phyloP scores from a whole-genome alignment of 2,888 invertebrate species.

The Blastobasis lacticolella region DNA sequence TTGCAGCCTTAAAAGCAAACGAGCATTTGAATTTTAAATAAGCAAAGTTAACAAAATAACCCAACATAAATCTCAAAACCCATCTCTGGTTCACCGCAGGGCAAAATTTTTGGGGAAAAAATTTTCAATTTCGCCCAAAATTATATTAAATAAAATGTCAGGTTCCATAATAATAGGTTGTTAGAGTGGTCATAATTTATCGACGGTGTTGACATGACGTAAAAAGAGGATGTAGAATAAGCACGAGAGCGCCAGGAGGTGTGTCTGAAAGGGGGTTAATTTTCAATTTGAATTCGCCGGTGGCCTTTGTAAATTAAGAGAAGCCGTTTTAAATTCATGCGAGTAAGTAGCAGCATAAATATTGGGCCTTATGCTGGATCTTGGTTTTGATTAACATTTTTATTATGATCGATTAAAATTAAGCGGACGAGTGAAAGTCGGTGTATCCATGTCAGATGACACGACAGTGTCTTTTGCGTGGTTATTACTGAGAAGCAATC shows the following conservation, averaged over 20 bases:
- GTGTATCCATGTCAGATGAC: conserved; percentile 11
- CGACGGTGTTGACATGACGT: conserved; percentile 63
- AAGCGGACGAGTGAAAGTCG: conserved; percentile 42
- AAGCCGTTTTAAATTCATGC: conserved; percentile 43
- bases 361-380: conserved; percentile 45
- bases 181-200: conserved; percentile 64
- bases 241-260: conserved; percentile 53
- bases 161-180: conserved; percentile 64
- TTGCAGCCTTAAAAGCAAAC: conserved; percentile 17
- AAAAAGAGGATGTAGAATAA: conserved; percentile 44
- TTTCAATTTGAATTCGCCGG: conserved; percentile 66
- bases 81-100: conserved; percentile 56
- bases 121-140: conserved; percentile 62
- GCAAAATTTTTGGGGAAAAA: conserved; percentile 43
- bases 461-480: conserved; percentile 26
- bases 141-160: conserved; percentile 64
- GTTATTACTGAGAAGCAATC: conserved; percentile 23
- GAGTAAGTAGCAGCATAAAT: conserved; percentile 40
- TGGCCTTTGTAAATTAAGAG: conserved; percentile 60
- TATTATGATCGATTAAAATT: conserved; percentile 44
- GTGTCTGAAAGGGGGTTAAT: conserved; percentile 65
- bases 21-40: conserved; percentile 41
- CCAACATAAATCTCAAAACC: conserved; percentile 57
- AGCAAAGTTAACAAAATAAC: conserved; percentile 23
- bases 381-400: conserved; percentile 40